Conservation (phyloP, 1,140 invertebrate species). For the Hormaphis cornu region DNA sequence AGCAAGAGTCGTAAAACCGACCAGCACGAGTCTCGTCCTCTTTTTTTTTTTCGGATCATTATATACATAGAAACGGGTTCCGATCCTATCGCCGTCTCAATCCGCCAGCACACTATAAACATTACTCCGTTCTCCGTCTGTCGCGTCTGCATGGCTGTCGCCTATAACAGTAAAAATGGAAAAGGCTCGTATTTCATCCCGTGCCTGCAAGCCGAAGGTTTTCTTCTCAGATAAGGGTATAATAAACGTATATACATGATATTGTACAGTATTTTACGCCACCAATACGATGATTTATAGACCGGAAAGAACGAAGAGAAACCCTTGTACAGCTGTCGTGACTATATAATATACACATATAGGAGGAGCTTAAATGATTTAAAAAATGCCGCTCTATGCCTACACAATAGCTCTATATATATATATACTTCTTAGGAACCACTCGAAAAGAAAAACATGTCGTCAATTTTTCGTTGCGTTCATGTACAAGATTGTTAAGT, state of each 20-base stretch:
- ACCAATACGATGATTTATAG: neutral
- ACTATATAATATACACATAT: neutral
- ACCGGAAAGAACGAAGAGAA: neutral
- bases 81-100: neutral
- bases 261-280: neutral
- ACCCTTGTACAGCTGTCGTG: neutral
- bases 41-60: slow-evolving; percentile 13
- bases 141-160: neutral
- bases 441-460: no score
- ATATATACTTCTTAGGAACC: no score
- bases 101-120: neutral
- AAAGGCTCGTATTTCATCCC: neutral
- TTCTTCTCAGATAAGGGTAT: no score
- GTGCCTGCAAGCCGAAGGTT: neutral
- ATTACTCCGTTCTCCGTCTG: neutral
- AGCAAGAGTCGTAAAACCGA: neutral
- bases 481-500: no score
- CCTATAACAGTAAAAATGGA: neutral
- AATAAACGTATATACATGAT: no score
- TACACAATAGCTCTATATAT: no score
- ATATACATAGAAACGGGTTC: neutral
- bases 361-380: neutral
- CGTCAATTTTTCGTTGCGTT: no score
- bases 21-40: neutral
- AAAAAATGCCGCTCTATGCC: no score